These are phyloP conservation scores for Prunella fulvescens DNA, from an alignment of 2,113 vertebrate genomes.

Conservation along the genomic window DNA sequence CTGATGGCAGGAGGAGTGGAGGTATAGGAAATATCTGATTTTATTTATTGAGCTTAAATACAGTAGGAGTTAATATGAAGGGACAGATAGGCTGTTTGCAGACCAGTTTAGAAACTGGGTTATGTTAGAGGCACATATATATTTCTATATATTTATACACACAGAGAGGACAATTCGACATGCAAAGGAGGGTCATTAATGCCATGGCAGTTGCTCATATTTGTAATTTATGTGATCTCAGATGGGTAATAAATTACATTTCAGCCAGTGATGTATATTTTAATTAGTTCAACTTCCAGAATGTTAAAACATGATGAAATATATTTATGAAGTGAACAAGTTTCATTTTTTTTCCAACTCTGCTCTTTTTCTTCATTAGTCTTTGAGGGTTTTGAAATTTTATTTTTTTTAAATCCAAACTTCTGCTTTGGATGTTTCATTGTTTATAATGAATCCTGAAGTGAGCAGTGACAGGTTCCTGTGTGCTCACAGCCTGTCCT, in stretches of 20 bases:
- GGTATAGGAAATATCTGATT: neutral
- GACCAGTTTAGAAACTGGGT: neutral
- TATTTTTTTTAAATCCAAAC: neutral
- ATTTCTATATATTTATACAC: neutral
- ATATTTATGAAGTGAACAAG: neutral
- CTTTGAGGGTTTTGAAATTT: neutral
- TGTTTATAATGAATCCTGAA: neutral
- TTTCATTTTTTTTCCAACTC: neutral
- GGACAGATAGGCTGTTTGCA: neutral
- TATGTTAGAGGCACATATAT: rapidly evolving
- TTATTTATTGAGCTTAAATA: neutral
- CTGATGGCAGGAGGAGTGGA: neutral
- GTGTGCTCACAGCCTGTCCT: neutral
- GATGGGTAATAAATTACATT: neutral
- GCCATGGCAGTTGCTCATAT: neutral
- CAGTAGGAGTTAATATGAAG: neutral
- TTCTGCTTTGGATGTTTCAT: neutral
- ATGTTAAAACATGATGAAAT: neutral
- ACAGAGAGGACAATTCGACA: neutral
- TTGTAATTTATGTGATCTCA: neutral
- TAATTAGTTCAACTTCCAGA: neutral
- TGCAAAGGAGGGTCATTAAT: rapidly evolving
- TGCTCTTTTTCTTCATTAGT: neutral
- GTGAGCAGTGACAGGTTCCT: neutral
- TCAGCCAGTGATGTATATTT: neutral